phyloP scores from a whole-genome alignment of 2,113 vertebrate species.

The Elgaria multicarinata region DNA sequence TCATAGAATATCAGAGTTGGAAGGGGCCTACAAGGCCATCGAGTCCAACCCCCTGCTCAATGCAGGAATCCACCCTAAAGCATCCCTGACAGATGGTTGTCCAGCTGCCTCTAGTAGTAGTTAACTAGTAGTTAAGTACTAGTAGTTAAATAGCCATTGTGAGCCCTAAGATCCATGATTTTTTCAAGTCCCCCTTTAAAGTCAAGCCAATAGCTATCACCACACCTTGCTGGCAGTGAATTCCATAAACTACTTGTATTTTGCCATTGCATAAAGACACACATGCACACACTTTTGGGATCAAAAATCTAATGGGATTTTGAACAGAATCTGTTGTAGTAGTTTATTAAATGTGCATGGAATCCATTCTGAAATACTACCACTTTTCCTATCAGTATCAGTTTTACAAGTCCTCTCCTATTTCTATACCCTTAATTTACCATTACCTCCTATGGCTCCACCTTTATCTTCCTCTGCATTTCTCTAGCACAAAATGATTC shows the following conservation, averaged over 20 bases:
- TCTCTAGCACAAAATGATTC: background rate
- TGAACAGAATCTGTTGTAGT: background rate
- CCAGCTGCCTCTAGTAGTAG: too few relatives aligned
- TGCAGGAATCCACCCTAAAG: too few relatives aligned
- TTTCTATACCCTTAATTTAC: slow-evolving; percentile 13
- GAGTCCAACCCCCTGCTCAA: too few relatives aligned
- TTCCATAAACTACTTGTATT: background rate
- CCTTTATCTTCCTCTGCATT: background rate
- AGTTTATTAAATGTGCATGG: background rate
- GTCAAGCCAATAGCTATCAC: background rate
- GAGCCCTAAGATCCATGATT: background rate
- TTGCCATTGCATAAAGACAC: background rate
- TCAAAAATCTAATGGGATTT: background rate
- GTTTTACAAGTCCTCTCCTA: background rate
- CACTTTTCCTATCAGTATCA: background rate
- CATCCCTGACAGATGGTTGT: too few relatives aligned
- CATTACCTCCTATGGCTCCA: background rate
- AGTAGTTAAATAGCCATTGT: too few relatives aligned
- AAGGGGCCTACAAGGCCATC: too few relatives aligned
- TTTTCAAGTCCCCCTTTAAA: background rate
- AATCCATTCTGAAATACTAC: background rate
- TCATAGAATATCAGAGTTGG: too few relatives aligned
- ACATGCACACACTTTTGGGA: background rate
- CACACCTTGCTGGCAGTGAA: background rate
- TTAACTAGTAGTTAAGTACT: too few relatives aligned